Conservation (phyloP, 1,140 invertebrate species). For the Drosophila ogumai region DNA sequence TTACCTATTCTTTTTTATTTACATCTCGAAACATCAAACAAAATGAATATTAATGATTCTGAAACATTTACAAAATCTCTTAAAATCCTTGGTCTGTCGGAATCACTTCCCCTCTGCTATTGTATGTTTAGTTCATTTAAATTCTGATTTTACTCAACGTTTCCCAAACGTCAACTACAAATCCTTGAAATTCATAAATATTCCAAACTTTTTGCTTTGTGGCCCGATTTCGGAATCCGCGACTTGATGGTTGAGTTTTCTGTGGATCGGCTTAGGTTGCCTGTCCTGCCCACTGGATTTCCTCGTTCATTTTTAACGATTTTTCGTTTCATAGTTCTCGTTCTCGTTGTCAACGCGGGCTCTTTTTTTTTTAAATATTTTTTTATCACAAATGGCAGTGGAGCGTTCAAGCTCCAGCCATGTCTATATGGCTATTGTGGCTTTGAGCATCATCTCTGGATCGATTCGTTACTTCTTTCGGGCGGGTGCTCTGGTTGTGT, state of each 20-base stretch:
- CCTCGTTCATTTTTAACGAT: conserved; percentile 61
- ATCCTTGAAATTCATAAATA: conserved; percentile 80
- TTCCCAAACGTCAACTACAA: conserved; percentile 64
- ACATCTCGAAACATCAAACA: conserved; percentile 20
- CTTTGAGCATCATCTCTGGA: conserved; percentile 36
- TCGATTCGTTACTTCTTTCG: conserved; percentile 36
- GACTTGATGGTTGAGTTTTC: conserved; percentile 54
- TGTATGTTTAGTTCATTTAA: conserved; percentile 34
- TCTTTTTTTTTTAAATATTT: conserved; percentile 37
- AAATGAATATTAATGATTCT: conserved; percentile 71
- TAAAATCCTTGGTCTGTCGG: conserved; percentile 26
- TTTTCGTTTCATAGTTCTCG: conserved; percentile 40
- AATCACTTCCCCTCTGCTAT: conserved; percentile 8
- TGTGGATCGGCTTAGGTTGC: conserved; percentile 58
- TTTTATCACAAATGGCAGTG: conserved; percentile 63
- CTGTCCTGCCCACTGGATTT: conserved; percentile 39
- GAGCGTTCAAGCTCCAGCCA: conserved; percentile 44
- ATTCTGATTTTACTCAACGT: conserved; percentile 24
- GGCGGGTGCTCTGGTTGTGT: conserved; percentile 20
- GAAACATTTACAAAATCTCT: conserved; percentile 29
- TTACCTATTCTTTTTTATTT: neutral
- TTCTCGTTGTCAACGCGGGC: conserved; percentile 31
- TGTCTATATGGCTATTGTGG: conserved; percentile 6
- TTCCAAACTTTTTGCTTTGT: conserved; percentile 47
- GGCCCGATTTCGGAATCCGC: conserved; percentile 34